Conservation (phyloP, 2,888 invertebrate species). For the Drosophila colorata region DNA sequence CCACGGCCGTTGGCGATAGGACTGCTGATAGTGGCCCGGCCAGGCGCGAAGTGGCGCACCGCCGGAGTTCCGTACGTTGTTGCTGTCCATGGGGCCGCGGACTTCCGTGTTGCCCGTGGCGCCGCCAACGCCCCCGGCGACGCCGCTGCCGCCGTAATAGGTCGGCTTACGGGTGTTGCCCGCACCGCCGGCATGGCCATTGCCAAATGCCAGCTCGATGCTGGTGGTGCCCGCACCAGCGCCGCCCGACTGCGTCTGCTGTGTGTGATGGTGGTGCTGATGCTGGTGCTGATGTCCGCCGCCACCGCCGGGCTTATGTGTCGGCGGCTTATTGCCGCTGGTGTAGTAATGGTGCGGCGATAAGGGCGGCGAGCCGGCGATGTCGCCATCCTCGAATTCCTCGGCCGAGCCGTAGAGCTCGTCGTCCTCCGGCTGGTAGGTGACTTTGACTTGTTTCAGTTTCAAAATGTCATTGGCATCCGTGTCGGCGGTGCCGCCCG, state of each 20-base stretch:
- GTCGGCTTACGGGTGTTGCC: conserved; percentile 84
- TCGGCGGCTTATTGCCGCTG: conserved; percentile 82
- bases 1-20: conserved; percentile 36
- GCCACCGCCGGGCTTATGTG: conserved; percentile 76
- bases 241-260: conserved; percentile 47
- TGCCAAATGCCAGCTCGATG: conserved; percentile 58
- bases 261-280: conserved; percentile 64
- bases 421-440: conserved; percentile 87
- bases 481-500: conserved; percentile 68
- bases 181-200: no score
- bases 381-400: conserved; percentile 88
- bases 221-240: conserved; percentile 22
- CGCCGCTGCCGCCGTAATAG: conserved; percentile 68
- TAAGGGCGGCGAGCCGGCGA: conserved; percentile 79
- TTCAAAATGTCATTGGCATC: conserved; percentile 85
- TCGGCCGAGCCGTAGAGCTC: conserved; percentile 91
- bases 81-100: conserved; percentile 77
- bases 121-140: conserved; percentile 46
- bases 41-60: conserved; percentile 23
- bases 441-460: conserved; percentile 84
- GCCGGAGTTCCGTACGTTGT: conserved; percentile 81
- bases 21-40: conserved; percentile 24
- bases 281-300: conserved; percentile 65
- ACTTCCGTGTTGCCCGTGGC: conserved; percentile 73
- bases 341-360: conserved; percentile 83